Evolutionary conservation across 92 coral and sea anemone species (phyloP), one percentile per base, ranked within the genome.

Genomic region (Phymanthus crucifer): DNA sequence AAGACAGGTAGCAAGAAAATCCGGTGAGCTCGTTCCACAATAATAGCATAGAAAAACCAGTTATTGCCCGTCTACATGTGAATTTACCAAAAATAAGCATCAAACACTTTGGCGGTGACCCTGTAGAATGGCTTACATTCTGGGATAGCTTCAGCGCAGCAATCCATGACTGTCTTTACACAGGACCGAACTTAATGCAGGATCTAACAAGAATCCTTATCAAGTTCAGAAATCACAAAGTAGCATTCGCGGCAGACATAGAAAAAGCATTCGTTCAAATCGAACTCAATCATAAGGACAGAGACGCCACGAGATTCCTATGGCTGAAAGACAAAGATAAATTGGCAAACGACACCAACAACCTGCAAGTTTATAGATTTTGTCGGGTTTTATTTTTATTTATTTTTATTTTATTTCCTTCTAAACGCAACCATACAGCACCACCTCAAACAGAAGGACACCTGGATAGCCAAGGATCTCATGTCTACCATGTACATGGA

Each of bases 21-120:
- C 82, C 89, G 82, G 85, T 74, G 84, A 85, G 89, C 34, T 83
- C 74, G 56, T 73, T 37, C 84, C 85, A 85, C 35, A 81, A 47
- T 71, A 71, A 56, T 32, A 80, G 52, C 36, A 8, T 24, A 58
- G 24, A 24, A 78, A 58, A 66, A 40, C 23, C 21, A 32, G 36
- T 66, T 14, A 26, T 21, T 40, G 24, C 66, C 14, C 45, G 37
- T 3, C n/a, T 68, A 35, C 64, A 38, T 58, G 66, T 78, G 45
- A 78, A 68, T 47, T 43, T 66, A 23, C 52, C 71, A 61, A 29
- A 40, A 64, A 47, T 47, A 47, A 37, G 36, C 56, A 80, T 79
- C 57, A 71, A 85, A 80, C 66, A 81, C 8, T 84, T 70, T 56
- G 33, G 67, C 74, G 79, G 87, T 17, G 56, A 77, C 47, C 78